Evolutionary conservation across 2,888 invertebrate genomes (phyloP), one percentile per base, ranked within the genome.

Genomic region (Drosophila kokeensis): DNA sequence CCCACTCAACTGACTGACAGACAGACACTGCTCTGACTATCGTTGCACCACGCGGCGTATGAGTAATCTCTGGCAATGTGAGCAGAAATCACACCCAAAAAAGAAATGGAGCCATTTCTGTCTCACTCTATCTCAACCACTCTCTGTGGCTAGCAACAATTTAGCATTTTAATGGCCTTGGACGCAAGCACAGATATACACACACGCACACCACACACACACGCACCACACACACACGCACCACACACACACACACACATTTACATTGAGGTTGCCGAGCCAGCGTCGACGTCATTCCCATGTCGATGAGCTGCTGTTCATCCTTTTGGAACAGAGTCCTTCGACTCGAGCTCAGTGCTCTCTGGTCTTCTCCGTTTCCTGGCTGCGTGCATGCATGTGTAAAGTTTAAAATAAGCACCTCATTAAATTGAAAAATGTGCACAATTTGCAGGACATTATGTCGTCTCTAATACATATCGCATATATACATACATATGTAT

Each of bases 401-500:
- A 38, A 90, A 88, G 83, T 91, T 87, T 82, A 80, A 83, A 90
- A 90, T 86, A 88, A 91, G 90, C 88, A 90, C 82, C 91, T 90
- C 90, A 90, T 90, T 90, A 90, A 90, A 91, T 88, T 91, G 90
- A 91, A 89, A 91, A 89, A 90, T 87, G 85, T 83, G 73, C 77
- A 76, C 88, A 90, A 87, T 87, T 89, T 90, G 76, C 82, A 78
- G 85, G 81, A 82, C 83, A 90, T 86, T 83, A 88, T 89, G 85
- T 77, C 72, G 45, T 61, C 60, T 58, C 76, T 77, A 82, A 78
- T 79, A 71, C 69, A 73, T 61, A 74, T 38, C 29, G 55, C 58
- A 59, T 36, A 54, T 32, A 42, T 30, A 55, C 29, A 3, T 30
- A 24, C 49, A 29, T 34, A 50, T 21, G 45, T 15, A 53, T 11